A percentile compares a stretch with the other conserved stretches of the same genome.
Evolutionary conservation across 2,797 vertebrate genomes (phyloP).

Genomic region (Synanceia verrucosa): DNA sequence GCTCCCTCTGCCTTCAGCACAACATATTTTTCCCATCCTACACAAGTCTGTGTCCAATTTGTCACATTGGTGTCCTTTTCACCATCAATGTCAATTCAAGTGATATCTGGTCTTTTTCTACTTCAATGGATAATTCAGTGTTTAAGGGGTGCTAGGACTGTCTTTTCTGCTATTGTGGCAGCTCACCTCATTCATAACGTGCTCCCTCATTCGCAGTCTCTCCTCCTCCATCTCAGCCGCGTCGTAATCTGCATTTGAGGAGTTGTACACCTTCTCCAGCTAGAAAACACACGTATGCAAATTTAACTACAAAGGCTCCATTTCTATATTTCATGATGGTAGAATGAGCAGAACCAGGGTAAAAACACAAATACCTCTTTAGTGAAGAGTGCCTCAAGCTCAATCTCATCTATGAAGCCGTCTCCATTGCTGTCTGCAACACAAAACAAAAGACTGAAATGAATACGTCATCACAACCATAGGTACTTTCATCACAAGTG

Average conservation of each 20-base stretch:
- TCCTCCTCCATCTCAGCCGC: constrained; percentile 97
- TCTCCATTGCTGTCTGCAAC: constrained; percentile 91
- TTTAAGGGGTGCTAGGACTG: background rate
- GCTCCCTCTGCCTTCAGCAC: background rate
- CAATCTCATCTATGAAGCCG: constrained; percentile 91
- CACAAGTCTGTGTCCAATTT: background rate
- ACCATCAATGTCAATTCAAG: background rate
- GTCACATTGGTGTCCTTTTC: background rate
- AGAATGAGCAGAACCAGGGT: background rate
- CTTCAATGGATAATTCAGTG: background rate
- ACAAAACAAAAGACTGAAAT: constrained; percentile 6
- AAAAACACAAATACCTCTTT: constrained; percentile 86
- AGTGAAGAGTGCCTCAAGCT: constrained; percentile 94
- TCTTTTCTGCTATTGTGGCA: background rate
- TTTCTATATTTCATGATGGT: background rate
- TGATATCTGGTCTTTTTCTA: background rate
- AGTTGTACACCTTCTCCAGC: constrained; percentile 93
- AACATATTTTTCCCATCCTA: background rate
- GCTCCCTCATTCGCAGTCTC: constrained; percentile 92
- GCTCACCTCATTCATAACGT: constrained; percentile 93
- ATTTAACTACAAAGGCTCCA: background rate
- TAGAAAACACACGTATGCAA: constrained; percentile 57
- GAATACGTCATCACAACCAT: background rate
- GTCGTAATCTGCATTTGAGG: constrained; percentile 90
- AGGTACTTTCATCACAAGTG: background rate